Conservation (phyloP, 2,888 invertebrate genomes). For the Dendrolimus pini region DNA sequence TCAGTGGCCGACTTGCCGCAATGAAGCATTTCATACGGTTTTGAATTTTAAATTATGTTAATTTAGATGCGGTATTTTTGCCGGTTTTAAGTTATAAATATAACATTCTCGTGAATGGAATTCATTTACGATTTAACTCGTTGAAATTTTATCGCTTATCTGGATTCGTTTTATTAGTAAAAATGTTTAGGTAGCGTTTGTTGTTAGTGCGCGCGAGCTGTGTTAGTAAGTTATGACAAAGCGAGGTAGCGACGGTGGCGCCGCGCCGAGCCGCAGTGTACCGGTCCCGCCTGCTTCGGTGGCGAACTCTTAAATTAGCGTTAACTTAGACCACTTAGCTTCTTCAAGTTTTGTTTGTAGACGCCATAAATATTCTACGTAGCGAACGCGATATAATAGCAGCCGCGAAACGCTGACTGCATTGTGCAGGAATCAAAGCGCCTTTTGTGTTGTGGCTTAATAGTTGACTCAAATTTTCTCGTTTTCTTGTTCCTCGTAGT, state of each 20-base stretch:
- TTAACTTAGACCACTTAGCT: constrained; percentile 71
- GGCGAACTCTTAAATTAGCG: constrained; percentile 70
- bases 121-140: background rate
- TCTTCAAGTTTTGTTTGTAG: constrained; percentile 71
- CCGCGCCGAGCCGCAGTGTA: constrained; percentile 25
- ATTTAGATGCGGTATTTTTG: constrained; percentile 41
- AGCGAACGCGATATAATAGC: constrained; percentile 49
- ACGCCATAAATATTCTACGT: constrained; percentile 65
- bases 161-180: background rate
- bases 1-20: constrained; percentile 46
- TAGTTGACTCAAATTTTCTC: constrained; percentile 33
- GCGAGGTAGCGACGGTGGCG: constrained; percentile 45
- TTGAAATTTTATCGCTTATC: background rate
- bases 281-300: constrained; percentile 27
- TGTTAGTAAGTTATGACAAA: constrained; percentile 69
- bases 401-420: constrained; percentile 33
- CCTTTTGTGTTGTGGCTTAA: constrained; percentile 38
- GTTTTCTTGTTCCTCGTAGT: constrained; percentile 19
- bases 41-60: constrained; percentile 62
- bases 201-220: constrained; percentile 14
- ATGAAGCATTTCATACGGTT: constrained; percentile 55
- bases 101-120: background rate
- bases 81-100: constrained; percentile 18
- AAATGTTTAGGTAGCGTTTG: constrained; percentile 1
- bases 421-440: constrained; percentile 47